Base-by-base conservation (phyloP, 1,140 invertebrate genomes). In the Tribolium madens region DNA sequence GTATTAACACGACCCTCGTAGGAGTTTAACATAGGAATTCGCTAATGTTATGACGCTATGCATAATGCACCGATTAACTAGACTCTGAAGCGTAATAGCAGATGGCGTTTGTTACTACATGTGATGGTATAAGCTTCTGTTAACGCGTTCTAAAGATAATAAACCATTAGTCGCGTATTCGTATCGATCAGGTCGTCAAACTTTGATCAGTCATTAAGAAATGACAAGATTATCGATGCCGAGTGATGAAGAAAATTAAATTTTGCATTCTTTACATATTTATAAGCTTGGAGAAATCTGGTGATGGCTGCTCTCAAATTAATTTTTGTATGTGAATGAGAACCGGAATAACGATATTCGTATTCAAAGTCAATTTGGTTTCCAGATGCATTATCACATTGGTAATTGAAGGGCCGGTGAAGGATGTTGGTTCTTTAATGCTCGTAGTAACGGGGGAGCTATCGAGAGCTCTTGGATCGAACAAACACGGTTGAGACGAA, bases 11-110 rank as follows among this genome's bases (percentile, higher is more conserved):
- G 53, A 70, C 76, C 33, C 69, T 69, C 17, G 68, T 48, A 21
- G 47, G 13, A 64, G 57, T 21, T 74, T 52, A 73, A 76, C 48
- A 46, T 33, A 64, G 57, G 57, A 64, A 74, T 48, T 74, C 76
- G 52, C 57, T 69, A 69, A 73, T 64, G 53, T 77, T 73, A 72
- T 73, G 73, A 73, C 42, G 73, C 50, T 77, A 73, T 77, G 70
- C 76, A 77, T 77, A 77, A 77, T 73, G 71, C 15, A 12, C 70
- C 70, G 76, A 77, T 77, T 77, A 77, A 73, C 46, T 69, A 48
- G 76, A 33, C 72, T 77, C 18, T 31, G 60, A 57, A 18, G 57
- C 21, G 57, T 64, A 64, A 64, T 64, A n/a, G 57, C 57, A 26
- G 26, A 5, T 33, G 57, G 12, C 57, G 26, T 31, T 12, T 64